Evolutionary conservation across 2,888 invertebrate genomes (phyloP).

Genomic region (Acronicta aceris): DNA sequence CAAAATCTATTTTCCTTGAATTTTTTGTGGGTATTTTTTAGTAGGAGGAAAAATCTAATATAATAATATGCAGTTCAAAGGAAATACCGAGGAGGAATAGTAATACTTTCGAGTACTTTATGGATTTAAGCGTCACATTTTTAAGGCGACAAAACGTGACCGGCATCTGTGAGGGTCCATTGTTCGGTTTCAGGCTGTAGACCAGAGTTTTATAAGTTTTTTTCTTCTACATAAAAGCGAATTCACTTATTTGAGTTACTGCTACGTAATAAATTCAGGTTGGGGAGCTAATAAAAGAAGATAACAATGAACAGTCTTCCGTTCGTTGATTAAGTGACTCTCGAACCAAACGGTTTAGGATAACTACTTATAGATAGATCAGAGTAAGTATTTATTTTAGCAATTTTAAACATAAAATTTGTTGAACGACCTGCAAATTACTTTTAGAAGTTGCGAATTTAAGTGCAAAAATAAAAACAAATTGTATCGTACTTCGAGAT

Average conservation of each 20-base stretch:
- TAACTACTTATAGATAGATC: slow-evolving; percentile 24
- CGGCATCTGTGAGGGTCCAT: slow-evolving; percentile 76
- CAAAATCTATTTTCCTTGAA: slow-evolving; percentile 32
- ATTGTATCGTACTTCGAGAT: slow-evolving; percentile 26
- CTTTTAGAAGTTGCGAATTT: slow-evolving; percentile 14
- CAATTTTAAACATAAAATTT: not conserved
- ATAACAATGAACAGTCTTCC: slow-evolving; percentile 73
- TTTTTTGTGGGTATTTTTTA: slow-evolving; percentile 44
- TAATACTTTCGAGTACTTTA: slow-evolving; percentile 85
- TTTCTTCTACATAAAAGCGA: slow-evolving; percentile 77
- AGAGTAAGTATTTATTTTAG: slow-evolving; percentile 3
- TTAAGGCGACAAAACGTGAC: slow-evolving; percentile 87
- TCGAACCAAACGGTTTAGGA: slow-evolving; percentile 45
- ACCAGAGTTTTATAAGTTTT: slow-evolving; percentile 73
- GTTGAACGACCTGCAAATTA: slow-evolving; percentile 20
- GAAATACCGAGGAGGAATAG: slow-evolving; percentile 81
- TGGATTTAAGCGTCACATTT: slow-evolving; percentile 87
- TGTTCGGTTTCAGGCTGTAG: slow-evolving; percentile 81
- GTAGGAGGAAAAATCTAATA: slow-evolving; percentile 70
- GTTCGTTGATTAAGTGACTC: slow-evolving; percentile 75
- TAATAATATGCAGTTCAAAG: slow-evolving; percentile 81
- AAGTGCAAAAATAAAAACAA: slow-evolving; percentile 34
- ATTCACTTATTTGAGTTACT: slow-evolving; percentile 85
- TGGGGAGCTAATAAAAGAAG: slow-evolving; percentile 75
- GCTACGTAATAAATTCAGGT: slow-evolving; percentile 79